phyloP scores from a whole-genome alignment of 64 coral and sea anemone genomes.

The Montipora sp. region DNA sequence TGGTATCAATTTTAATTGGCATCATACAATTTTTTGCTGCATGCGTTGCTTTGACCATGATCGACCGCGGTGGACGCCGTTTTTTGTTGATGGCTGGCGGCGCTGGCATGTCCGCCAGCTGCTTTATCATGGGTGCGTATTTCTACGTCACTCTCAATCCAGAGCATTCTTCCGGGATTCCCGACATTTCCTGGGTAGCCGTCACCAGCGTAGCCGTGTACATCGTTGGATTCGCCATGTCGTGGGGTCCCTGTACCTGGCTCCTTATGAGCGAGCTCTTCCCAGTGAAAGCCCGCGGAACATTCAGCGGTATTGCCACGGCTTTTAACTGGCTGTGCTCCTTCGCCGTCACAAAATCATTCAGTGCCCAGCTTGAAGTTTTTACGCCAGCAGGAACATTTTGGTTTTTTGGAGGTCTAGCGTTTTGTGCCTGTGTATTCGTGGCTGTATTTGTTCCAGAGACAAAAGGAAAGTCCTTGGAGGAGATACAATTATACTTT shows the following conservation, averaged over 20 bases:
- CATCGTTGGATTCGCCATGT: conserved; percentile 82
- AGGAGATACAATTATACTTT: conserved; percentile 87
- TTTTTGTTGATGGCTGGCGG: conserved; percentile 56
- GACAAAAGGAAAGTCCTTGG: conserved; percentile 88
- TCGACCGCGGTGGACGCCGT: conserved; percentile 84
- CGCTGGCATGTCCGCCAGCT: conserved; percentile 68
- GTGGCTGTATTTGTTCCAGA: conserved; percentile 82
- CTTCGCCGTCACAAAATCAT: conserved; percentile 72
- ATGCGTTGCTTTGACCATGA: conserved; percentile 55
- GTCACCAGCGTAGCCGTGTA: conserved; percentile 80
- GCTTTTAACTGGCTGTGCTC: conserved; percentile 91
- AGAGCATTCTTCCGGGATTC: not conserved
- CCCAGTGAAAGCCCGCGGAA: conserved; percentile 77
- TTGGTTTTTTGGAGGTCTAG: conserved; percentile 81
- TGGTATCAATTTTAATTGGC: conserved; percentile 78
- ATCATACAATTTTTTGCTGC: conserved; percentile 77
- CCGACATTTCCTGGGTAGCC: conserved; percentile 58
- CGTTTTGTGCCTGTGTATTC: conserved; percentile 65
- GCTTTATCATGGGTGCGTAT: conserved; percentile 57
- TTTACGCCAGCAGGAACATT: conserved; percentile 75
- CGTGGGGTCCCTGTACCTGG: conserved; percentile 95
- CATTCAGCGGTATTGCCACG: conserved; percentile 81
- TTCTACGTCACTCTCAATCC: conserved; percentile 48
- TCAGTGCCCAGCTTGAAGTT: conserved; percentile 29
- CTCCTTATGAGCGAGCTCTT: conserved; percentile 99